A percentile compares a stretch with the other conserved stretches of the same genome.
phyloP scores from a whole-genome alignment of 2,888 invertebrate species.

The Leucozona laternaria region DNA sequence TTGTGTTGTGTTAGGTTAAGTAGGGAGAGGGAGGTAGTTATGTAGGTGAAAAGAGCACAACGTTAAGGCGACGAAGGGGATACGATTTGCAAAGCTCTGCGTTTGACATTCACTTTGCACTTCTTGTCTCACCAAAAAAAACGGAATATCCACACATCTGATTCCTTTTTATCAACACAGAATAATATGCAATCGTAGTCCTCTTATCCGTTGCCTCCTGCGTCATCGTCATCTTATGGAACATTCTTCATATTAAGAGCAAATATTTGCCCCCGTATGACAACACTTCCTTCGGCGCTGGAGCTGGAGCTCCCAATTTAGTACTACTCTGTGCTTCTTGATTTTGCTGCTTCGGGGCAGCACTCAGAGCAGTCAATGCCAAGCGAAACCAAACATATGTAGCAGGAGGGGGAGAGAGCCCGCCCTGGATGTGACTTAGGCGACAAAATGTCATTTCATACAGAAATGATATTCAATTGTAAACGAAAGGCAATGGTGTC shows the following conservation, averaged over 20 bases:
- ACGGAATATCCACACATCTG: constrained; percentile 67
- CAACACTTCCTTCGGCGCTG: constrained; percentile 70
- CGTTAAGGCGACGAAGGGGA: constrained; percentile 1
- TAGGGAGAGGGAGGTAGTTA: background rate
- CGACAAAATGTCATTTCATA: constrained; percentile 75
- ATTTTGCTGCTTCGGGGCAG: constrained; percentile 40
- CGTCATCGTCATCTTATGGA: constrained; percentile 51
- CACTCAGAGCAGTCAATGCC: constrained; percentile 46
- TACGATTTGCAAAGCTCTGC: constrained; percentile 57
- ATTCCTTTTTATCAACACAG: constrained; percentile 65
- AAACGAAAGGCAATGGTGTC: constrained; percentile 71
- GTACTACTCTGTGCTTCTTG: constrained; percentile 9
- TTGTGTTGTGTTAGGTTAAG: background rate
- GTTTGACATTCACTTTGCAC: constrained; percentile 69
- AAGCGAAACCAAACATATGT: constrained; percentile 33
- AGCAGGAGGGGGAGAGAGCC: constrained; percentile 1
- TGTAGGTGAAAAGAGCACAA: constrained; percentile 58
- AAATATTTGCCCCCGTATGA: constrained; percentile 73
- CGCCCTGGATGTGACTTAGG: constrained; percentile 67
- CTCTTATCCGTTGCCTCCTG: background rate
- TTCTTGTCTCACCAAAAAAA: constrained; percentile 60
- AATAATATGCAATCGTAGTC: constrained; percentile 15
- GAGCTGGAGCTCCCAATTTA: constrained; percentile 43
- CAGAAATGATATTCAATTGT: constrained; percentile 75
- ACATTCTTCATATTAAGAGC: constrained; percentile 75